Percentiles rank a stretch among this genome's conserved stretches.
Conservation (phyloP, 2,797 vertebrate species). For the Buceros bicornis region DNA sequence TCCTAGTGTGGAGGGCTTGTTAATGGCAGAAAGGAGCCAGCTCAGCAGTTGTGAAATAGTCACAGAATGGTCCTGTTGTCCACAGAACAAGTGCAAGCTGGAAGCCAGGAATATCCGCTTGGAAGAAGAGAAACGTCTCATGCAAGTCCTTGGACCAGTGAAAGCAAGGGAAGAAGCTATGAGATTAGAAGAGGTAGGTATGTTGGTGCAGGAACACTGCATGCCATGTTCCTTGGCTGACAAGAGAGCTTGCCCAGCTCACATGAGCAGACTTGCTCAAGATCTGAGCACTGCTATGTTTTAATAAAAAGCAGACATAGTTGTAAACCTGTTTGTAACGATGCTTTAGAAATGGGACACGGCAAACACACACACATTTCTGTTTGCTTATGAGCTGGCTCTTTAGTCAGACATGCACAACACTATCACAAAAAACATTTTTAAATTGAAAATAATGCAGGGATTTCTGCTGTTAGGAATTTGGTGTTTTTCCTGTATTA, state of each 20-base stretch:
- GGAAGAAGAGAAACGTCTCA: neutral
- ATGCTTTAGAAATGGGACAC: neutral
- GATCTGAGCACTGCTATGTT: neutral
- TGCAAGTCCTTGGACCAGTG: neutral
- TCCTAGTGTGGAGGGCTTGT: neutral
- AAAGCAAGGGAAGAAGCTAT: conserved; percentile 16
- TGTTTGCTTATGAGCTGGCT: neutral
- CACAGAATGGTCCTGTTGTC: neutral
- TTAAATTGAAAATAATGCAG: neutral
- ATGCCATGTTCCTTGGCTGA: neutral
- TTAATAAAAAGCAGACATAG: neutral
- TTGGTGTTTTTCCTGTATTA: neutral
- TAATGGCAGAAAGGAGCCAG: neutral
- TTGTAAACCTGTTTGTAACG: neutral
- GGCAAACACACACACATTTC: neutral
- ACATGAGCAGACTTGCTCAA: neutral
- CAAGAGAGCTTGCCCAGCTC: neutral
- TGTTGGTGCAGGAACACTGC: neutral
- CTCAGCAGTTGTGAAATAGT: neutral
- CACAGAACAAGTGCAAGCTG: conserved; percentile 10
- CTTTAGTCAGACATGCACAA: neutral
- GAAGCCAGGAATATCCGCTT: conserved; percentile 19
- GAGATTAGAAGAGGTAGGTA: neutral
- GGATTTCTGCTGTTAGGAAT: neutral
- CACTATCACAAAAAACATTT: neutral